A percentile compares a stretch with the other conserved stretches of the same genome.
phyloP scores from a whole-genome alignment of 2,797 vertebrate genomes.

The Okamejei kenojei region DNA sequence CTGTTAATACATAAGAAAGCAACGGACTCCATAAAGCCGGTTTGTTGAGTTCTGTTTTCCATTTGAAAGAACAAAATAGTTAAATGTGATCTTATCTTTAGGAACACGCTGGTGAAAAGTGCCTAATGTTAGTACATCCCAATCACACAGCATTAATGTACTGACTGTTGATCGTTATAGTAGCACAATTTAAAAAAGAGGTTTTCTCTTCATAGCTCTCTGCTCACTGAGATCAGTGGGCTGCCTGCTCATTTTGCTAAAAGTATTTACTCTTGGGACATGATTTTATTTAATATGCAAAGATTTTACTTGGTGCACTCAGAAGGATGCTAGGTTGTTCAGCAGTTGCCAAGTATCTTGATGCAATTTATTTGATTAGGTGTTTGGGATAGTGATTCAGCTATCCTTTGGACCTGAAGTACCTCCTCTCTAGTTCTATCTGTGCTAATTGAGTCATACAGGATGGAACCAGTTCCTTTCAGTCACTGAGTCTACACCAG shows the following conservation, averaged over 20 bases:
- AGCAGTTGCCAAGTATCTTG: background rate
- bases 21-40: too few species aligned
- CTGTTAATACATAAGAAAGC: background rate
- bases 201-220: background rate
- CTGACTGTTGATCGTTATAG: background rate
- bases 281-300: constrained; percentile 18
- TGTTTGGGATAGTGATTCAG: background rate
- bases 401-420: background rate
- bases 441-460: background rate
- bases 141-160: background rate
- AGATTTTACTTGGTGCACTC: background rate
- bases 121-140: background rate
- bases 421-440: background rate
- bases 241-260: background rate
- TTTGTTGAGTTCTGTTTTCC: background rate
- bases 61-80: background rate
- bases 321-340: background rate
- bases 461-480: too few species aligned
- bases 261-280: background rate
- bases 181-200: background rate
- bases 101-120: background rate
- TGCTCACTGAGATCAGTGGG: background rate
- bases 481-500: too few species aligned
- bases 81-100: background rate
- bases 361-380: background rate